Evolutionary conservation across 2,113 vertebrate genomes (phyloP), one percentile per base, ranked within the genome.

Genomic region (Aepyceros melampus): DNA sequence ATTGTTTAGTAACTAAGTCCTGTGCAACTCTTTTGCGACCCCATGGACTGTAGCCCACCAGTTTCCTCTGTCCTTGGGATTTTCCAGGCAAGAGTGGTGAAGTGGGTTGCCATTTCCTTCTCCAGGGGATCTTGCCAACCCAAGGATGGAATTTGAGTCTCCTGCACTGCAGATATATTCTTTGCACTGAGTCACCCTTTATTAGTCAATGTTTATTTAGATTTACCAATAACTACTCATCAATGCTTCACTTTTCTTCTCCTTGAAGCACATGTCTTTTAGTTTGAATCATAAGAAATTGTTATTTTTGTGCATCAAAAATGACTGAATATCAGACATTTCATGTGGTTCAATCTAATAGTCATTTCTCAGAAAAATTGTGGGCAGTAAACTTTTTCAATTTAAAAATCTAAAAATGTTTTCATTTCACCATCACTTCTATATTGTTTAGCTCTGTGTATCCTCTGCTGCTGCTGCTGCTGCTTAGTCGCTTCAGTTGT

Each of bases 251-350:
- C 21, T 87, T 58, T 96, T 81, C 43, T 71, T 81, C 43, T 82
- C 36, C n/a, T 10, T 76, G n/a, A 83, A 83, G 13, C 25, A 49
- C 1, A 33, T 2, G 17, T 83, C 62, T 84, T 94, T 89, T 33
- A 62, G 21, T 67, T 64, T 84, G 56, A 93, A 67, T 89, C n/a
- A 67, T 33, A 62, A 4, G 13, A 60, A 91, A 40, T 55, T 78
- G 8, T 40, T 23, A 84, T 89, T 74, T 94, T 25, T 51, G 3
- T 40, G 56, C 25, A 56, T 58, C 47, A 56, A 58, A 85, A 67
- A 96, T 84, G 43, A 29, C 19, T 47, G 47, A 94, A 76, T 84
- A 83, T 25, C 9, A 88, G 40, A 85, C 27, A 33, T 92, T 86
- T 79, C 93, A 53, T 58, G 9, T 71, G 12, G 29, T 79, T 97